A percentile compares a stretch with the other conserved stretches of the same genome.
Evolutionary conservation across 2,888 invertebrate genomes (phyloP).

Genomic region (Lacanobia wlatinum): DNA sequence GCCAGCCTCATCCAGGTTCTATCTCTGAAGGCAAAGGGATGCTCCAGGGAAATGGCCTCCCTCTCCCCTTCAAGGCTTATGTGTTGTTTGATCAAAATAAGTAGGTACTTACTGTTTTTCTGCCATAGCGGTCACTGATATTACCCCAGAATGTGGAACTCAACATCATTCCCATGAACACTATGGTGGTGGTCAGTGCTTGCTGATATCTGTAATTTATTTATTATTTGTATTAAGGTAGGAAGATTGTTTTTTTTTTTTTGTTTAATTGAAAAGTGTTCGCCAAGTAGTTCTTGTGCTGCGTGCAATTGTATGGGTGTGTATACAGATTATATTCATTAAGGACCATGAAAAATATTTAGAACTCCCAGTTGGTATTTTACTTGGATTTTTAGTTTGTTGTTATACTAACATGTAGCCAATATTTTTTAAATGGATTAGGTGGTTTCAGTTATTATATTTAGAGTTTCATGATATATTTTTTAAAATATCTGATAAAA

Average conservation of each 20-base stretch:
- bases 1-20: no score
- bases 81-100: background rate
- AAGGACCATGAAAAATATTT: no score
- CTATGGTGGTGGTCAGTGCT: conserved; percentile 97
- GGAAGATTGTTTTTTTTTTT: background rate
- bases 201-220: conserved; percentile 93
- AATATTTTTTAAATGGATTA: no score
- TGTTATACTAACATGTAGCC: no score
- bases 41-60: no score
- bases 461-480: no score
- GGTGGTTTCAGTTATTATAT: no score
- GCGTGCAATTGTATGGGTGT: no score
- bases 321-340: no score
- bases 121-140: conserved; percentile 97
- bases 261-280: background rate
- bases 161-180: conserved; percentile 99
- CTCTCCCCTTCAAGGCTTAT: background rate
- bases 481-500: no score
- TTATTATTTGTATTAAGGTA: background rate
- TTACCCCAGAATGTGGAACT: conserved; percentile 99
- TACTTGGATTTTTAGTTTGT: background rate
- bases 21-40: background rate
- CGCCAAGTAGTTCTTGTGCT: background rate
- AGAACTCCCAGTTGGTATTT: background rate
- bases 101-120: conserved; percentile 95